Evolutionary conservation across 2,888 invertebrate species (phyloP).

Genomic region (Acanthosepion lycidas): DNA sequence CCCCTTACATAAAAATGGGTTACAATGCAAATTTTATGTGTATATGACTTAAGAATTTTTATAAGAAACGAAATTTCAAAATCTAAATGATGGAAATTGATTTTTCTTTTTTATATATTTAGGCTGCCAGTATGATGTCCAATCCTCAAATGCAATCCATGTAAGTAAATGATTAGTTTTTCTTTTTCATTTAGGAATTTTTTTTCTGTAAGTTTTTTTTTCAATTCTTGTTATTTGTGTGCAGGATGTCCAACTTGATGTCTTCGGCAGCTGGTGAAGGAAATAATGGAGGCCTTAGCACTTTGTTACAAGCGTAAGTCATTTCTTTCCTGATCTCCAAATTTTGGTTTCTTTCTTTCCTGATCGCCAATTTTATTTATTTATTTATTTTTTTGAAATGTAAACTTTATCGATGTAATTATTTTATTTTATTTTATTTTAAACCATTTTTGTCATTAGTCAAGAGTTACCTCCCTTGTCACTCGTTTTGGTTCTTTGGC

Average conservation of each 20-base stretch:
- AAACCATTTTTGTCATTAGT: background rate
- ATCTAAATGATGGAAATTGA: background rate
- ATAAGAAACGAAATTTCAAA: background rate
- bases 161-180: slow-evolving; percentile 69
- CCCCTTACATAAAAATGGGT: background rate
- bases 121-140: slow-evolving; percentile 86
- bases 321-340: background rate
- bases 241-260: slow-evolving; percentile 80
- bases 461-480: background rate
- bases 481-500: too few relatives aligned
- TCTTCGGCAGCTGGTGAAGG: slow-evolving; percentile 65
- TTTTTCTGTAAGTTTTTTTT: background rate
- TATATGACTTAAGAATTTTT: background rate
- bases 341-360: too few relatives aligned
- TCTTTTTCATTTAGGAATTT: background rate
- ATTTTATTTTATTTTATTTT: background rate
- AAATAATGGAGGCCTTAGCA: slow-evolving; percentile 73
- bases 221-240: slow-evolving; percentile 48
- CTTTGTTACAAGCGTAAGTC: slow-evolving; percentile 78
- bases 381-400: background rate
- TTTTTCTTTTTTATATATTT: slow-evolving; percentile 49
- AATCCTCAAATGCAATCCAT: slow-evolving; percentile 88
- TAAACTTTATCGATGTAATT: background rate
- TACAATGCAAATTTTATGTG: too few relatives aligned
- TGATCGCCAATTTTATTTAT: too few relatives aligned